Conservation (phyloP, 2,888 invertebrate species). For the Agrilus mali region DNA sequence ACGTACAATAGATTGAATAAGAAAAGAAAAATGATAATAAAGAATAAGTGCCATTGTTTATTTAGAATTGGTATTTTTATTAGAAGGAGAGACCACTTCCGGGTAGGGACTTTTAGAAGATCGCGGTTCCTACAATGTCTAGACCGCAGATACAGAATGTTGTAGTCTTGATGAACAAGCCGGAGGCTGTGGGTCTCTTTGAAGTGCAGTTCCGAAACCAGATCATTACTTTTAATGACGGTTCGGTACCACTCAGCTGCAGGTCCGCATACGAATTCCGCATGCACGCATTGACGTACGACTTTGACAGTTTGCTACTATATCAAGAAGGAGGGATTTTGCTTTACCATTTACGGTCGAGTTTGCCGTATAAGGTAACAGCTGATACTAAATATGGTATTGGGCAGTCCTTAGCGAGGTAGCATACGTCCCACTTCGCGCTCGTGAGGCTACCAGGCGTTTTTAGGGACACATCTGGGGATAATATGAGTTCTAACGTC, state of each 20-base stretch:
- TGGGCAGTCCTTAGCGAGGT: conserved; percentile 48
- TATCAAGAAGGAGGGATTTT: conserved; percentile 55
- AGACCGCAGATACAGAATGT: too few relatives aligned
- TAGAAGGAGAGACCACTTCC: too few relatives aligned
- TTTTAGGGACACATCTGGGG: conserved; percentile 11
- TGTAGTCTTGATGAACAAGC: too few relatives aligned
- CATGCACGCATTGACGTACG: conserved; percentile 19
- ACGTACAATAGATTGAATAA: too few relatives aligned
- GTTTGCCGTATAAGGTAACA: conserved; percentile 72
- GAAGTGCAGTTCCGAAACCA: too few relatives aligned
- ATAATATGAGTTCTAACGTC: conserved; percentile 1
- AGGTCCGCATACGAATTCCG: conserved; percentile 16
- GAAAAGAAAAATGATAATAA: too few relatives aligned
- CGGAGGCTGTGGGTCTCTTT: too few relatives aligned
- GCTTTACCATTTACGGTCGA: conserved; percentile 68
- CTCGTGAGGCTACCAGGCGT: conserved; percentile 15
- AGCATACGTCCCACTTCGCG: conserved; percentile 33
- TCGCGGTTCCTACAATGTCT: too few relatives aligned
- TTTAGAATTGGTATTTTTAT: too few relatives aligned
- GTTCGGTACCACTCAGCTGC: background rate
- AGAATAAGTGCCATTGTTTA: too few relatives aligned
- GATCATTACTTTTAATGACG: too few relatives aligned
- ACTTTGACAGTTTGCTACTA: conserved; percentile 19
- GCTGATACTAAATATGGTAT: conserved; percentile 72
- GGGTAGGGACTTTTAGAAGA: too few relatives aligned